Base-by-base conservation (phyloP, 2,888 invertebrate species). In the Acleris sparsana region DNA sequence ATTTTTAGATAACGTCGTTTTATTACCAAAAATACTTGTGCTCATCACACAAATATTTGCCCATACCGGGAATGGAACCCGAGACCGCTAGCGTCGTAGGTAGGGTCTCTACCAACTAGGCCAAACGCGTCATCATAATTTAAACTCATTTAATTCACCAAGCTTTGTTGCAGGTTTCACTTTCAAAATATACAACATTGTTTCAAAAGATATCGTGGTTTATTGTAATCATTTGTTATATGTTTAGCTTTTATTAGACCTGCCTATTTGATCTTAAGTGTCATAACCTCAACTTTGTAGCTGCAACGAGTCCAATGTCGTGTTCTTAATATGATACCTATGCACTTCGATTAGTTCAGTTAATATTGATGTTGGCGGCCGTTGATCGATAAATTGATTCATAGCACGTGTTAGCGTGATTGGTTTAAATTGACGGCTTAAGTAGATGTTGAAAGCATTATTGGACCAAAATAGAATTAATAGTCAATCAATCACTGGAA, bases 371-470 rank as follows among this genome's bases (percentile, higher is more conserved):
- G 33, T 17, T 56, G 51, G 61, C 33, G 61, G 66, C 56, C 66
- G 53, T 56, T 52, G 39, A 17, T 61, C 61, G 52, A 46, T 33
- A 57, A 62, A 66, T 66, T 62, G 56, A 48, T 62, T 62, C 39
- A 65, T 55, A 55, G n/a, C 65, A 65, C 65, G 65, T 66, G 61
- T 61, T 61, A 56, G 44, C 56, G 56, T 60, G 43, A 66, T 61
- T 61, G 59, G 44, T 56, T 33, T 51, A 52, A 61, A 66, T 66
- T 61, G 51, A 33, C 56, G 51, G 39, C 44, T 66, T 51, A 52
- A 17, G 51, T 39, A 33, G 55, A 55, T 55, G 60, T 51, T 18
- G 57, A 57, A 44, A 46, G 53, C 53, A 16, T 59, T 65, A 61
- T 61, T 43, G 57, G 52, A 62, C 57, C 2, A 18, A 66, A 57